These are phyloP conservation scores for Megastigmus dorsalis DNA, from an alignment of 2,888 invertebrate genomes.

Conservation along the genomic window DNA sequence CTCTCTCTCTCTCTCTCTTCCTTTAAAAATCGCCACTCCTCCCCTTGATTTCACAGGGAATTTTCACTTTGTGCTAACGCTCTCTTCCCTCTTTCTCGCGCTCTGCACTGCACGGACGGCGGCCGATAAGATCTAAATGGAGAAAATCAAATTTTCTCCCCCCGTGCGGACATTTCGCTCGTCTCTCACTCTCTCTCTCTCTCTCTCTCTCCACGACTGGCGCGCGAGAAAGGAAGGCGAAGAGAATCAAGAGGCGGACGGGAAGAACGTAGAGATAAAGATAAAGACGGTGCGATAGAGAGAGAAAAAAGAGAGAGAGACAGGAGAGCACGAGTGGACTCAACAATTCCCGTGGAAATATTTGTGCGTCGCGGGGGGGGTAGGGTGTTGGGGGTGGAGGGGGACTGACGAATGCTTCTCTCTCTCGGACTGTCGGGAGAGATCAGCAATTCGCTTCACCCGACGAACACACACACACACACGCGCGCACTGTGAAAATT, in stretches of 20 bases:
- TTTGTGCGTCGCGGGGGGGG: too few species aligned
- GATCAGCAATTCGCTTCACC: neutral
- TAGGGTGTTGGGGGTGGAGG: too few species aligned
- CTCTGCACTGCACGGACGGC: too few species aligned
- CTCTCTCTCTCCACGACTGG: too few species aligned
- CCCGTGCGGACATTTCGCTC: neutral
- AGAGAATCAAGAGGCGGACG: neutral
- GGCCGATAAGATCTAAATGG: conserved; percentile 33
- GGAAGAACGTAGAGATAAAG: neutral
- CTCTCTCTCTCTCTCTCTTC: neutral
- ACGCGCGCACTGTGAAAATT: too few species aligned
- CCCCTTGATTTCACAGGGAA: neutral
- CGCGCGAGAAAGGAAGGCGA: neutral
- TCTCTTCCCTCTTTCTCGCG: too few species aligned
- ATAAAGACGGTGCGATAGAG: neutral
- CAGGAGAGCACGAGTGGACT: neutral
- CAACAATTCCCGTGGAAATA: too few species aligned
- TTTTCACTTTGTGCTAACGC: conserved; percentile 1
- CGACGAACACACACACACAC: conserved; percentile 8
- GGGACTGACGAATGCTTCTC: too few species aligned
- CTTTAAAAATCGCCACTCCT: conserved; percentile 20
- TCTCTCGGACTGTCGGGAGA: too few species aligned
- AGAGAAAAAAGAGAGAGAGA: neutral
- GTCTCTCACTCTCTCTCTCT: too few species aligned
- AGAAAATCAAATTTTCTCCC: conserved; percentile 41